Base-by-base conservation (phyloP, 2,113 vertebrate genomes). In the Zapornia atra region DNA sequence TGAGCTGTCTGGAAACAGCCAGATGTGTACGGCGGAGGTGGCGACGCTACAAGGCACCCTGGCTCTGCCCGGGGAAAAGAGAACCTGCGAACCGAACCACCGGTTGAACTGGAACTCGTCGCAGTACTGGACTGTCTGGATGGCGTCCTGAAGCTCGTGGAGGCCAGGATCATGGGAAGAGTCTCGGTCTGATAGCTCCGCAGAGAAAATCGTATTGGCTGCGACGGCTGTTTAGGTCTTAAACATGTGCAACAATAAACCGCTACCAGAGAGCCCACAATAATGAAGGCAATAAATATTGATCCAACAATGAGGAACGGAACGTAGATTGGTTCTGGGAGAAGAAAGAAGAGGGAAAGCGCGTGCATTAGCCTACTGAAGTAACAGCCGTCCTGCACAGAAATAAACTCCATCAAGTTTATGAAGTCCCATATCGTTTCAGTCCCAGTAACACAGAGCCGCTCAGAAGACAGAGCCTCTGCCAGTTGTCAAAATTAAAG, bases 171-270 rank as follows among this genome's bases (percentile, higher is more conserved):
- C 99, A 99, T 99, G 94, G 99, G 99, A 60, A 99, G 98, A 91
- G 99, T 99, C 97, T 99, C 99, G 4, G 99, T 99, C 97, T 99
- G 99, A 89, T 98, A 99, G 98, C 98, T 99, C 59, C 99, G 98
- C 81, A 99, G 98, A 2, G 99, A 99, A 97, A 99, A 99, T 56
- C 99, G 98, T 59, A 99, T 99, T 2, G 99, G 98, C 97, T 98
- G 99, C 34, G 98, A 98, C 0, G 99, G 98, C 80, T 99, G 99
- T 88, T 99, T 99, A 76, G 99, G 99, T 86, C 99, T 98, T 88
- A 99, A 96, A 92, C 99, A 99, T 2, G 99, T 99, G 97, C 99
- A 99, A 86, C 99, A 99, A 91, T 99, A 99, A 81, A 99, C 98
- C 0, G 99, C 99, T 63, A 99, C 98, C 92, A 99, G 97, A 1